Evolutionary conservation across 2,113 vertebrate genomes (phyloP).

Genomic region (Sialia sialis): DNA sequence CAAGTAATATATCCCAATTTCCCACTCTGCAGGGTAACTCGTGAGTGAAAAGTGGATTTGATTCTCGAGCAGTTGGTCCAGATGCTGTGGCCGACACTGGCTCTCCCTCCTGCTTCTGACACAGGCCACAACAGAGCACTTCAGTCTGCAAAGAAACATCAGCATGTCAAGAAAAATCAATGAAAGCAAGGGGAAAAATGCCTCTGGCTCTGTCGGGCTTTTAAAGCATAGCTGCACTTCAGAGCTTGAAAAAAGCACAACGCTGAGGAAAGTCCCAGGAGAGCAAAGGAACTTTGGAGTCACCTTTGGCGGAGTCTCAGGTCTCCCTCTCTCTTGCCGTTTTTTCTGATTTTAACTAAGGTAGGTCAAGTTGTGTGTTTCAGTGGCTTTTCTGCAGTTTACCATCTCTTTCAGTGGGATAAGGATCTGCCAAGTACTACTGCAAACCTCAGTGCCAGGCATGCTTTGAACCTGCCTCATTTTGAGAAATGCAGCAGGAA

Average conservation of each 20-base stretch:
- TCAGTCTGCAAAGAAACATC: neutral
- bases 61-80: neutral
- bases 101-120: neutral
- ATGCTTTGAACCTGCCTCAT: neutral
- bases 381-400: neutral
- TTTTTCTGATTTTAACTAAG: neutral
- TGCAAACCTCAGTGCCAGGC: neutral
- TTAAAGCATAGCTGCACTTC: neutral
- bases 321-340: neutral
- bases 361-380: neutral
- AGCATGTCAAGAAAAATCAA: slow-evolving; percentile 19
- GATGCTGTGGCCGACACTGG: neutral
- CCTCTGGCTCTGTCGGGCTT: neutral
- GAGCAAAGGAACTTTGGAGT: neutral
- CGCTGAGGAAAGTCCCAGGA: neutral
- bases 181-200: neutral
- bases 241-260: neutral
- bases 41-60: neutral
- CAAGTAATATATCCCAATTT: neutral
- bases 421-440: neutral
- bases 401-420: neutral
- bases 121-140: neutral
- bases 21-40: neutral
- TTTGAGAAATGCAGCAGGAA: neutral
- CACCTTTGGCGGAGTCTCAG: neutral